Conservation (phyloP, 2,113 vertebrate species). For the Theristicus caerulescens region DNA sequence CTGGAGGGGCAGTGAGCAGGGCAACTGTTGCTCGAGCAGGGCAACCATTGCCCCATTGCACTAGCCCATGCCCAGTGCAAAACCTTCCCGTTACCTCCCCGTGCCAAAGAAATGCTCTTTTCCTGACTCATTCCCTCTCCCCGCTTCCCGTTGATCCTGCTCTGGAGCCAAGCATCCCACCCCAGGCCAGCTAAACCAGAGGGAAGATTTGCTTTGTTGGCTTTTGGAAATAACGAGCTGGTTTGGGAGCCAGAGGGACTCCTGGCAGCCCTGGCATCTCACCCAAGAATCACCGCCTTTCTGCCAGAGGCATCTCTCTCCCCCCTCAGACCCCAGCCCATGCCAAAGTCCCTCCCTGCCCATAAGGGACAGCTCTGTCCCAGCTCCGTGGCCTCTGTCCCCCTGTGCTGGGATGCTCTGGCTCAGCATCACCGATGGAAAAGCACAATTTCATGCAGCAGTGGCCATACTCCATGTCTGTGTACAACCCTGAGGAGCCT, state of each 20-base stretch:
- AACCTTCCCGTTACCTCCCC: not conserved
- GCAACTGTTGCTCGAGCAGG: not conserved
- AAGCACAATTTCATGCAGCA: not conserved
- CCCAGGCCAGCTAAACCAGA: accelerated
- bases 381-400: not conserved
- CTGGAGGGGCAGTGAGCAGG: not conserved
- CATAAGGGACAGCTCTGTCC: not conserved
- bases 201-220: not conserved
- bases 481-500: not conserved
- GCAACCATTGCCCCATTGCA: not conserved
- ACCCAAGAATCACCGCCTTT: accelerated
- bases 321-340: not conserved
- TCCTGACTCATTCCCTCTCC: not conserved
- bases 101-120: not conserved
- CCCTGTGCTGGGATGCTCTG: not conserved
- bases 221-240: not conserved
- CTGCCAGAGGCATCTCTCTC: not conserved
- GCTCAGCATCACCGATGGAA: not conserved
- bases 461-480: not conserved
- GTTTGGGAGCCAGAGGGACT: not conserved
- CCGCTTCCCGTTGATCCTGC: accelerated
- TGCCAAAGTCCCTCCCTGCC: not conserved
- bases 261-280: not conserved
- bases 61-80: not conserved
- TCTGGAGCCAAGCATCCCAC: not conserved